Base-by-base conservation (phyloP, 1,140 invertebrate species). In the Drosophila murphyi region DNA sequence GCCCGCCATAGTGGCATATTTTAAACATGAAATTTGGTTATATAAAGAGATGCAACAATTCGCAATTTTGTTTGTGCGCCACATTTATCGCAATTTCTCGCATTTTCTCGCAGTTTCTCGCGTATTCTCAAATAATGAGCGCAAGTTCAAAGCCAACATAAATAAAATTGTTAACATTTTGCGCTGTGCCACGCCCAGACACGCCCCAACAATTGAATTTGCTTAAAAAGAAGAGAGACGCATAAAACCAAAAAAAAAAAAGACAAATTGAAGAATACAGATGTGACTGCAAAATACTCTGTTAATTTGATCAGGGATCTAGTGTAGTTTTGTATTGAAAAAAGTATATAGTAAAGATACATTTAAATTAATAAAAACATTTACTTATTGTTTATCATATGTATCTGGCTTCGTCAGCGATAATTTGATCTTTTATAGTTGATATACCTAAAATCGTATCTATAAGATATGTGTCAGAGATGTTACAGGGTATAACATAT, bases 121-220 rank as follows among this genome's bases (percentile, higher is more conserved):
- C 29, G 39, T 43, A n/a, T 43, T 43, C 10, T 43, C 85, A 83
- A 83, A 88, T 88, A 88, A 88, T 88, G 85, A 88, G 79, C 63
- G 70, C 86, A 81, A 89, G 85, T 89, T 89, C 85, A 89, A 89
- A 89, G 85, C 86, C 80, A 89, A 89, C 85, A 89, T 85, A 89
- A 89, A 89, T 89, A 89, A 89, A 89, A 89, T 85, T 88, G 85
- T 88, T 89, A 88, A 78, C 86, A 89, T 88, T 87, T 76, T 77
- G 37, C 56, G 72, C 72, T 62, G 43, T 45, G 34, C 48, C 71
- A 67, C 75, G 65, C 45, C 76, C 76, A 73, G 45, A 57, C 77
- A 80, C 85, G 85, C 85, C 85, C 79, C 65, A 88, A 77, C 83
- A 87, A 87, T 87, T 87, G 83, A 88, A 83, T 87, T 87, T 89